Percentiles rank a stretch among this genome's conserved stretches.
These are phyloP conservation scores for Lagenorhynchus albirostris DNA, from an alignment of 2,113 vertebrate species.

Conservation along the genomic window DNA sequence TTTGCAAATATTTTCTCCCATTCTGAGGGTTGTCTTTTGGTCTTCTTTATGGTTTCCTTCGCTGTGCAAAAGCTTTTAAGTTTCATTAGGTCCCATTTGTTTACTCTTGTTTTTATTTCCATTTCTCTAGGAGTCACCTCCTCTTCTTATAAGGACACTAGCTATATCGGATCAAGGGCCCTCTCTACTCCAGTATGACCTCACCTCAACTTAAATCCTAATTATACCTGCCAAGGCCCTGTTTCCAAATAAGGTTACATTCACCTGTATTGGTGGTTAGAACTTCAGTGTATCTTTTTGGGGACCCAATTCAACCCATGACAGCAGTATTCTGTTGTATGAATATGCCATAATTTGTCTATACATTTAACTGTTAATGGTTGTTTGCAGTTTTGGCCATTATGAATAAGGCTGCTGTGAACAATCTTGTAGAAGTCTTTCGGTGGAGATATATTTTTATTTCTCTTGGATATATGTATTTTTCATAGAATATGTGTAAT, in stretches of 20 bases:
- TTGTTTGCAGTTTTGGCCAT: background rate
- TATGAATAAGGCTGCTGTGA: background rate
- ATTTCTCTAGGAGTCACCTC: too few species aligned
- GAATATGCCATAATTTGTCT: background rate
- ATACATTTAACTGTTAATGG: background rate
- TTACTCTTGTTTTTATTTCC: too few species aligned
- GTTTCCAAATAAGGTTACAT: background rate
- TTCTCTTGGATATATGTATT: background rate
- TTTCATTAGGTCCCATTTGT: too few species aligned
- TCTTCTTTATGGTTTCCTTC: too few species aligned
- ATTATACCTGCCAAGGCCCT: background rate
- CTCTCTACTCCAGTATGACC: background rate
- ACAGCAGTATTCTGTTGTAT: background rate
- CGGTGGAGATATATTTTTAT: background rate
- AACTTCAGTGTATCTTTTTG: background rate
- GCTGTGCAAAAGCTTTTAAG: too few species aligned
- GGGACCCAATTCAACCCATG: background rate
- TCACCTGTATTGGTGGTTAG: background rate
- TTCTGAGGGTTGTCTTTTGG: too few species aligned
- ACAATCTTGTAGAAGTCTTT: background rate
- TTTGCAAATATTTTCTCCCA: too few species aligned
- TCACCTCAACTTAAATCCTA: background rate
- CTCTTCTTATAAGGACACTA: background rate
- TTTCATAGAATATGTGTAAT: background rate
- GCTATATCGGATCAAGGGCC: background rate